Evolutionary conservation across 2,888 invertebrate species (phyloP), one percentile per base, ranked within the genome.

Genomic region (Dicranocentrus wangi): DNA sequence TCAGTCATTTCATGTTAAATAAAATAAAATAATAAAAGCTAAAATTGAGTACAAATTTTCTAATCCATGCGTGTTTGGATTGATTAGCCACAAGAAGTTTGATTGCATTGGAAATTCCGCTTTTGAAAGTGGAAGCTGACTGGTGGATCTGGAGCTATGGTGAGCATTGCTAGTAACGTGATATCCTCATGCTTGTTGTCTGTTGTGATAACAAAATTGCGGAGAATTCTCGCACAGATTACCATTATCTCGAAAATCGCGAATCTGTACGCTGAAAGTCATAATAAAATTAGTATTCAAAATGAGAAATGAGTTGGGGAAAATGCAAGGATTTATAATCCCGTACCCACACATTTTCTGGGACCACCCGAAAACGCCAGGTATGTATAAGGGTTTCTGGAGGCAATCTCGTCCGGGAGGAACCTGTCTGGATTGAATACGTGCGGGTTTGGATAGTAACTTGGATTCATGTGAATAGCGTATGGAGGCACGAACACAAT

Each of bases 401-500:
- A 15, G n/a, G 7, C 15, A 15, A 19, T 53, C 13, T 47, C 17
- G 25, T 77, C 77, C 7, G 69, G 69, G 2, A 77, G 43, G 25
- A 60, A 77, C 27, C 77, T 51, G n/a, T 77, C 77, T 13, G 77
- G 77, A 17, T 77, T 69, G 28, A 69, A 77, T 63, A 61, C 51
- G 17, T 77, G 47, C 15, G 77, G 77, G 51, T 77, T 47, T n/a
- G 77, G 63, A 39, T 55, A 77, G 60, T 72, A 72, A 19, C 47
- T 60, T 21, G 72, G 72, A 51, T 72, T 72, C 23, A 51, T 72
- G 32, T 72, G 72, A 23, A 72, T 72, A n/a, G 47, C 63, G 8
- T 25, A n/a, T 0, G 61, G 61, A 28, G 47, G 28, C 1, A 72
- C 72, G 23, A 43, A 27, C 17, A 63, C 51, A 17, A n/a, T 61